Conservation (phyloP, 2,797 vertebrate genomes). For the Rhyacichthys aspro region DNA sequence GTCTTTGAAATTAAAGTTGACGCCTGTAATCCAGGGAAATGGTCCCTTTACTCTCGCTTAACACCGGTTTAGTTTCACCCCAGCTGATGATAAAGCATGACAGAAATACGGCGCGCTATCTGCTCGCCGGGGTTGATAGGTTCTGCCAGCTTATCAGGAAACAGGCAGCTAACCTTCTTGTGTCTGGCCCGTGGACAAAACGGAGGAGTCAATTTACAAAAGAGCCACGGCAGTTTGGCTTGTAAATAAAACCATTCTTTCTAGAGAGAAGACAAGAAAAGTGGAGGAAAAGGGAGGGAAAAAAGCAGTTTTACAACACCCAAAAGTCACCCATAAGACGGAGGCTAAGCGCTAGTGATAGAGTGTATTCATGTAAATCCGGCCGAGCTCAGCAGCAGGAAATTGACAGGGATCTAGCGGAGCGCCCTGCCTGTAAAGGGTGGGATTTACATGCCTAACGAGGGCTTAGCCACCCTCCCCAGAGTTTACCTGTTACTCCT, state of each 20-base stretch:
- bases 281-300: constrained; percentile 36
- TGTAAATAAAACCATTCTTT: constrained; percentile 79
- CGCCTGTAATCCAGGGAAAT: constrained; percentile 85
- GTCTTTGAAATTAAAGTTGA: constrained; percentile 89
- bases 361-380: constrained; percentile 86
- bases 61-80: constrained; percentile 86
- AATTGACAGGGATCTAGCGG: constrained; percentile 87
- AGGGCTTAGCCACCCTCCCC: constrained; percentile 84
- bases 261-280: constrained; percentile 51
- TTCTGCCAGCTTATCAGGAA: constrained; percentile 85
- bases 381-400: constrained; percentile 76
- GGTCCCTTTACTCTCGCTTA: constrained; percentile 81
- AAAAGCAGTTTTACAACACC: constrained; percentile 57
- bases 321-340: constrained; percentile 68
- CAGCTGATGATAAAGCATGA: constrained; percentile 85
- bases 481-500: constrained; percentile 84
- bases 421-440: constrained; percentile 85
- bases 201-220: constrained; percentile 84
- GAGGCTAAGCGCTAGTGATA: constrained; percentile 76
- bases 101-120: constrained; percentile 84
- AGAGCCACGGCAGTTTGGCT: constrained; percentile 62
- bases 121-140: constrained; percentile 77
- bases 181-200: constrained; percentile 77
- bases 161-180: constrained; percentile 83
- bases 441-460: constrained; percentile 89